Evolutionary conservation across 2,888 invertebrate genomes (phyloP).

Genomic region (Caenorhabditis sp.): DNA sequence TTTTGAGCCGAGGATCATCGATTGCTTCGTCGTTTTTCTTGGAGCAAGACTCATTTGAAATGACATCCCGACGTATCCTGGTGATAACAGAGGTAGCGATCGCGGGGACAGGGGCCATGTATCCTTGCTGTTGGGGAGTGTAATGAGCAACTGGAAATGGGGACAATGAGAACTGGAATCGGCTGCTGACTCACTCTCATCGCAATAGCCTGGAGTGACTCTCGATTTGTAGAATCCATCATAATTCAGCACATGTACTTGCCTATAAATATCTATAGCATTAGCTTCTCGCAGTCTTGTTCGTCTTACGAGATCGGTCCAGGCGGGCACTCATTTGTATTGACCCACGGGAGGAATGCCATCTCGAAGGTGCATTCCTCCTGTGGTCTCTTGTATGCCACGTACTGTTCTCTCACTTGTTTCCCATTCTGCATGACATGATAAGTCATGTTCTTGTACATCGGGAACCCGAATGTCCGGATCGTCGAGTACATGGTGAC

Average conservation of each 20-base stretch:
- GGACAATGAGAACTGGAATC: background rate
- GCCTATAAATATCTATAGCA: conserved; percentile 12
- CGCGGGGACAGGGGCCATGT: conserved; percentile 8
- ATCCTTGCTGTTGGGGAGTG: conserved; percentile 28
- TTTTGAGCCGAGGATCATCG: conserved; percentile 37
- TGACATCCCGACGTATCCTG: conserved; percentile 12
- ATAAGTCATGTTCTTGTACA: conserved; percentile 28
- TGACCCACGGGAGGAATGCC: conserved; percentile 36
- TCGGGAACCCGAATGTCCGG: conserved; percentile 44
- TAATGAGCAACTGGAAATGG: conserved; percentile 41
- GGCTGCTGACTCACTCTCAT: conserved; percentile 10
- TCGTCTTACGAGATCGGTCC: conserved; percentile 44
- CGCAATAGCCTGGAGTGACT: conserved; percentile 47
- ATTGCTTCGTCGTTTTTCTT: conserved; percentile 19
- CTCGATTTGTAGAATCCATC: conserved; percentile 25
- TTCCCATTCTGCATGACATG: conserved; percentile 22
- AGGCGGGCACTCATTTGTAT: conserved; percentile 40
- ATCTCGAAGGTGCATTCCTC: conserved; percentile 45
- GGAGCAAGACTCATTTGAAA: conserved; percentile 20
- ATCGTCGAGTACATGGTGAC: conserved; percentile 45
- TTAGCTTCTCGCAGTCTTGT: background rate
- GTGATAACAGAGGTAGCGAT: background rate
- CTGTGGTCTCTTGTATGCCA: conserved; percentile 35
- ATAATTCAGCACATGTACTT: conserved; percentile 27
- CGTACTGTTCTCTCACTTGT: conserved; percentile 14